Conservation (phyloP, 2,888 invertebrate species). For the Lasioglossum pauxillum region DNA sequence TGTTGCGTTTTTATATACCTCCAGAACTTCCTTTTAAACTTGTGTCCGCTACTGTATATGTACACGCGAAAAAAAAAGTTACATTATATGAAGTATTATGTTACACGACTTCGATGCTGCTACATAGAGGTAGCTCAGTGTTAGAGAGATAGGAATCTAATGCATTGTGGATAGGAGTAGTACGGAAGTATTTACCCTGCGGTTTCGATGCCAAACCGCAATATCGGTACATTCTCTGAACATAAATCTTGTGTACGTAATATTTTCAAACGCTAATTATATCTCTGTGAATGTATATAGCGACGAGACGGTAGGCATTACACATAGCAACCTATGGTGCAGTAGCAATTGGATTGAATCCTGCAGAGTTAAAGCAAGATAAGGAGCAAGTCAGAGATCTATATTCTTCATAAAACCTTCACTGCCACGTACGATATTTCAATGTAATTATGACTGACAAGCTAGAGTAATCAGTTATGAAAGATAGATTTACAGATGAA, state of each 20-base stretch:
- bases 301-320: too few species aligned
- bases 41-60: too few species aligned
- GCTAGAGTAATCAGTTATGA: not conserved
- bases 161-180: not conserved
- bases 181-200: slow-evolving; percentile 22
- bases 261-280: not conserved
- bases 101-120: not conserved
- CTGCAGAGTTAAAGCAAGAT: not conserved
- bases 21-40: too few species aligned
- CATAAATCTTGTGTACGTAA: not conserved
- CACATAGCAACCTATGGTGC: not conserved
- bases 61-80: too few species aligned
- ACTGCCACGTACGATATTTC: not conserved
- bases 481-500: not conserved
- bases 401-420: not conserved
- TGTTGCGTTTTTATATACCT: too few species aligned
- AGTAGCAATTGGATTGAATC: not conserved
- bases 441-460: not conserved
- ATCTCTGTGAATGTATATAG: not conserved
- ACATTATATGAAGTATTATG: too few species aligned
- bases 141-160: slow-evolving; percentile 10
- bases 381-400: not conserved
- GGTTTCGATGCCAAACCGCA: slow-evolving; percentile 34
- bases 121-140: not conserved
- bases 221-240: not conserved